Evolutionary conservation across 2,888 invertebrate species (phyloP).

Genomic region (Chalcis sispes): DNA sequence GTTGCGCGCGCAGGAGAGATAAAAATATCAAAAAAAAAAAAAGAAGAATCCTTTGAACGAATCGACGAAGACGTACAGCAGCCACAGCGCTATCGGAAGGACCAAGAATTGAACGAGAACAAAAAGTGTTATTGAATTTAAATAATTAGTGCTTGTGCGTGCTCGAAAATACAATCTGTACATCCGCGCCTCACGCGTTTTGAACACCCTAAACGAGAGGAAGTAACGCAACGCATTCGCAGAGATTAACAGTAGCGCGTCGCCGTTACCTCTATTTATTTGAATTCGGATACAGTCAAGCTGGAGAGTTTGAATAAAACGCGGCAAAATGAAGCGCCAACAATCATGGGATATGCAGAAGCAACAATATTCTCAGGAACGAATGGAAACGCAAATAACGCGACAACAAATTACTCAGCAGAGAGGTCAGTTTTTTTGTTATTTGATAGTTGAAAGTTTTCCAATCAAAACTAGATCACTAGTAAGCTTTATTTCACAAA

Average conservation of each 20-base stretch:
- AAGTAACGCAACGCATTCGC: too few species aligned
- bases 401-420: conserved; percentile 86
- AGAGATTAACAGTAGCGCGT: too few species aligned
- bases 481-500: too few species aligned
- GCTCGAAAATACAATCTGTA: conserved; percentile 13
- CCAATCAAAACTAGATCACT: neutral
- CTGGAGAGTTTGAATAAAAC: conserved; percentile 33
- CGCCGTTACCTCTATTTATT: neutral
- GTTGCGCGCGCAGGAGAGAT: conserved; percentile 30
- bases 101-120: conserved; percentile 39
- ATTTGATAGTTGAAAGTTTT: neutral
- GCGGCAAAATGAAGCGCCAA: conserved; percentile 85
- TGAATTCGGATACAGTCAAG: conserved; percentile 24
- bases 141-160: conserved; percentile 57
- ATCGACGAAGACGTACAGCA: conserved; percentile 37
- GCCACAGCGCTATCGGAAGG: conserved; percentile 45
- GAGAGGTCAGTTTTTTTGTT: conserved; percentile 80
- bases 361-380: conserved; percentile 78
- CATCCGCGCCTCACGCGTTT: too few species aligned
- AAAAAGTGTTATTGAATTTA: conserved; percentile 45
- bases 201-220: too few species aligned
- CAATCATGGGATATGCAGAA: conserved; percentile 79
- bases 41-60: conserved; percentile 10
- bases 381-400: conserved; percentile 88
- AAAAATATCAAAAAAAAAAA: conserved; percentile 51